Evolutionary conservation across 2,113 vertebrate species (phyloP).

Genomic region (Ceuthmochares aereus): DNA sequence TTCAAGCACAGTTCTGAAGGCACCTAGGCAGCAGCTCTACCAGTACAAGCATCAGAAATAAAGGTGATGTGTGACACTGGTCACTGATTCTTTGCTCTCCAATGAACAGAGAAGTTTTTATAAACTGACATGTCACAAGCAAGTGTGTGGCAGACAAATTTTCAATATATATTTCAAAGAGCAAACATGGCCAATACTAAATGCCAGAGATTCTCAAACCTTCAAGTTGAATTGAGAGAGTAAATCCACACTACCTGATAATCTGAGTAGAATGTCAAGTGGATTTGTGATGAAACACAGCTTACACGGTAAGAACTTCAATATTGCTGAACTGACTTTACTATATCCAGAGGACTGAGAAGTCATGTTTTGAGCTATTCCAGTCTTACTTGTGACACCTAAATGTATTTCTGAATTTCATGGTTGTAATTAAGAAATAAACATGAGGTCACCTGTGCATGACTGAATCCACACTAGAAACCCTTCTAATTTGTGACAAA

Average conservation of each 20-base stretch:
- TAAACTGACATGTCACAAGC: neutral
- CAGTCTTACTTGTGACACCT: neutral
- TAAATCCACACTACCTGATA: neutral
- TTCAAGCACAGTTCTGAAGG: neutral
- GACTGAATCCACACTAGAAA: neutral
- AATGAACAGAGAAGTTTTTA: neutral
- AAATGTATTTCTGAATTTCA: neutral
- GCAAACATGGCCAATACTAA: neutral
- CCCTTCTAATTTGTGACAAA: neutral
- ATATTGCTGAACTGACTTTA: neutral
- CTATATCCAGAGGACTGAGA: neutral
- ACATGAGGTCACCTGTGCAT: neutral
- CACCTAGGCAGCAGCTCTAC: neutral
- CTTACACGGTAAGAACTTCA: neutral
- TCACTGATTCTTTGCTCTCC: neutral
- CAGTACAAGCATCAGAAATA: neutral
- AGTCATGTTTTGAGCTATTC: neutral
- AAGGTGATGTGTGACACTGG: neutral
- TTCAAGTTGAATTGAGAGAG: neutral
- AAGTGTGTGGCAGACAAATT: neutral
- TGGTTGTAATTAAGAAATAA: neutral
- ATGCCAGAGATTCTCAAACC: neutral
- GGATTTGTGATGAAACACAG: neutral
- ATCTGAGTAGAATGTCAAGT: neutral
- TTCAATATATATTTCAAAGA: neutral